phyloP scores from a whole-genome alignment of 2,888 invertebrate genomes.

The Labia minor region DNA sequence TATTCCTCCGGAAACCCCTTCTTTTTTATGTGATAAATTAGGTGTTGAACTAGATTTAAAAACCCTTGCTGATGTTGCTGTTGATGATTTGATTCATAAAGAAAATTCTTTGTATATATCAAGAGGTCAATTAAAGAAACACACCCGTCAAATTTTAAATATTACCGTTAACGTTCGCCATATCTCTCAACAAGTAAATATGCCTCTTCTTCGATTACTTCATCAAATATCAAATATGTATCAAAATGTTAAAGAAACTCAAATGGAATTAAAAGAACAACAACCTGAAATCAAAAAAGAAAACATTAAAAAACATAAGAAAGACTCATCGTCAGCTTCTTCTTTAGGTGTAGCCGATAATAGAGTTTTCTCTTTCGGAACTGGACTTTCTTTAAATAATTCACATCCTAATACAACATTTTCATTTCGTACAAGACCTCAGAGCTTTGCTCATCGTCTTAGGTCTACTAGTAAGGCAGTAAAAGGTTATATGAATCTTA shows the following conservation, averaged over 20 bases:
- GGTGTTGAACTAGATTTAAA: conserved; percentile 80
- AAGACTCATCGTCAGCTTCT: neutral
- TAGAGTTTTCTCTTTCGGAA: conserved; percentile 31
- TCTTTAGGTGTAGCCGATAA: conserved; percentile 35
- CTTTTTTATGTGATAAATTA: conserved; percentile 86
- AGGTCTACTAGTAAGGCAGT: conserved; percentile 75
- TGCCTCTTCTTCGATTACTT: conserved; percentile 81
- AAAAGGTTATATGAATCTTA: conserved; percentile 72
- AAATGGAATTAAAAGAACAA: conserved; percentile 75
- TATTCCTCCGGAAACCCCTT: conserved; percentile 64
- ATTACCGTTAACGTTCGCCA: conserved; percentile 78
- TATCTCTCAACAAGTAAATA: conserved; percentile 90
- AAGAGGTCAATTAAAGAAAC: conserved; percentile 74
- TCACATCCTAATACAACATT: conserved; percentile 40
- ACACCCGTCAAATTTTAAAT: conserved; percentile 84
- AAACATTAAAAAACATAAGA: neutral
- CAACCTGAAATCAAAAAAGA: conserved; percentile 32
- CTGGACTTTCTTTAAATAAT: conserved; percentile 26
- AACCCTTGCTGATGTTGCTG: conserved; percentile 80
- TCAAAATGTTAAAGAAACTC: conserved; percentile 91
- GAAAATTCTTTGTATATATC: conserved; percentile 80
- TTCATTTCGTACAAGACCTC: conserved; percentile 53
- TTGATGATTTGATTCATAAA: conserved; percentile 70
- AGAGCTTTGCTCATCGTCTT: conserved; percentile 79
- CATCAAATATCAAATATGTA: conserved; percentile 98